Evolutionary conservation across 2,888 invertebrate species (phyloP), one percentile per base, ranked within the genome.

Genomic region (Standfussiana lucernea): DNA sequence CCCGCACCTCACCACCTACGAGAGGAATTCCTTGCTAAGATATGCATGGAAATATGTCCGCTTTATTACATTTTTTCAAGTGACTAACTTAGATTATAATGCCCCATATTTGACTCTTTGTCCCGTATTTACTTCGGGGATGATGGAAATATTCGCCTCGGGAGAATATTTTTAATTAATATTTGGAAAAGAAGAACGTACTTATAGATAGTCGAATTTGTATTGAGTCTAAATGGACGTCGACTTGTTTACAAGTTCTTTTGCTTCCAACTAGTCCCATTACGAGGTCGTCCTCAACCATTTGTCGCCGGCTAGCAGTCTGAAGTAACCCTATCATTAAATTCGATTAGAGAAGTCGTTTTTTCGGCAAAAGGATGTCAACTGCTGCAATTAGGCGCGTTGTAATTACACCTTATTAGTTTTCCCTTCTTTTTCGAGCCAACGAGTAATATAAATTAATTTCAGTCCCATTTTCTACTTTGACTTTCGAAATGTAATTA

Each of bases 11-110:
- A 83, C 88, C 88, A 93, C 92, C 91, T 90, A 88, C 87, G 91
- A 80, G 86, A 87, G 94, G 94, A 95, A 96, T 96, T 94, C 92
- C 94, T 92, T 93, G 93, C 94, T 94, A 95, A 95, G 96, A 95
- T 96, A 96, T 95, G 96, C 96, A 95, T 95, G 94, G 93, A 95
- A 95, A 95, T 95, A 95, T 95, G 94, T 94, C 92, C 90, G 93
- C 94, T 93, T 96, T 96, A 96, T 96, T 96, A 96, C 95, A 96
- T 96, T 95, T 93, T 94, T 95, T 93, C 91, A 92, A 94, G 91
- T 91, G 89, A 91, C 90, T 91, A 89, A 89, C 90, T 91, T 87
- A 88, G 89, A 92, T 91, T 90, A 91, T 89, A 89, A 88, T 89
- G 82, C 79, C 82, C 80, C 75, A 87, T 89, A 88, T 88, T 89